A percentile compares a stretch with the other conserved stretches of the same genome.
Evolutionary conservation across 1,140 invertebrate species (phyloP).

Genomic region (Drosophila trapezifrons): DNA sequence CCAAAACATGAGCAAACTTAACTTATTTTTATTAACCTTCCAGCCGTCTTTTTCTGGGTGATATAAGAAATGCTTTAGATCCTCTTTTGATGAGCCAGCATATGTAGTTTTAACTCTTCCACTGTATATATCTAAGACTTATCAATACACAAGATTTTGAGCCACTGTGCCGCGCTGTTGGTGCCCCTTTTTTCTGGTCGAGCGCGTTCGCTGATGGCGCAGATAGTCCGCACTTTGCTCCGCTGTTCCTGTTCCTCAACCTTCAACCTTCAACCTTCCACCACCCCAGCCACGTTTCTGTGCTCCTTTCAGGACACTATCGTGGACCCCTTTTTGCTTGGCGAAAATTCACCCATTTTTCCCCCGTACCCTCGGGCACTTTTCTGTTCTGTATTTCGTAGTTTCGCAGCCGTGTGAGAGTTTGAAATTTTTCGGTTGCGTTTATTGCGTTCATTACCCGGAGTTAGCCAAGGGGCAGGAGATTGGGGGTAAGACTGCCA

Average conservation of each 20-base stretch:
- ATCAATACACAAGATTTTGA: neutral
- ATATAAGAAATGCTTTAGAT: neutral
- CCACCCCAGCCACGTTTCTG: neutral
- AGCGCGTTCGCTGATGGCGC: slow-evolving; percentile 65
- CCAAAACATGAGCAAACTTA: too few relatives aligned
- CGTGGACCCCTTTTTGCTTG: slow-evolving; percentile 21
- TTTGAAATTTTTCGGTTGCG: slow-evolving; percentile 78
- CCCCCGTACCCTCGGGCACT: slow-evolving; percentile 1
- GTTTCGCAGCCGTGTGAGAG: slow-evolving; percentile 59
- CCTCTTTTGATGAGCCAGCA: neutral
- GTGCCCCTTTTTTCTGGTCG: slow-evolving; percentile 66
- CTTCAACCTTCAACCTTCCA: slow-evolving; percentile 2
- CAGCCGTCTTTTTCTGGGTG: neutral
- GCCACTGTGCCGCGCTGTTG: slow-evolving; percentile 30
- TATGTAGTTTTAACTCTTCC: neutral
- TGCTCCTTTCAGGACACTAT: slow-evolving; percentile 41
- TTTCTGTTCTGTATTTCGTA: slow-evolving; percentile 38
- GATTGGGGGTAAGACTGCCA: slow-evolving; percentile 26
- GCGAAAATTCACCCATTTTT: slow-evolving; percentile 9
- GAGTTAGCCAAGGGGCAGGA: slow-evolving; percentile 9
- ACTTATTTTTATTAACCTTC: neutral
- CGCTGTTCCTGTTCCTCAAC: slow-evolving; percentile 10
- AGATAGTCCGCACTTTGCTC: slow-evolving; percentile 46
- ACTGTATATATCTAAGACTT: neutral
- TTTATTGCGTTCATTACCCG: slow-evolving; percentile 79